Evolutionary conservation across 2,888 invertebrate species (phyloP), one percentile per base, ranked within the genome.

Genomic region (Teleiodes luculella): DNA sequence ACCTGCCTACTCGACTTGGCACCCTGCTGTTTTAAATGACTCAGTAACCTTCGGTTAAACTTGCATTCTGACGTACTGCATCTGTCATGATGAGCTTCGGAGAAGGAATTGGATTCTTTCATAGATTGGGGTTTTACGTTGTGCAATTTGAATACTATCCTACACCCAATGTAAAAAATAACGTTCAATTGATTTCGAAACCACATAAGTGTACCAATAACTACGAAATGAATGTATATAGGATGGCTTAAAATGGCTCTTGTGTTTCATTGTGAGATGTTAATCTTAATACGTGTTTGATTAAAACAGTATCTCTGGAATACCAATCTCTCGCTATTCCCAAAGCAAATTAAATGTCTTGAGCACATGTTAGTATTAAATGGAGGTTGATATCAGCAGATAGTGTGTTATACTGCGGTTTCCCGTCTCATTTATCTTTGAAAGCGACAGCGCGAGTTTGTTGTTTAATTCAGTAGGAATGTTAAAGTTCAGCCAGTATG

Each of bases 401-500:
- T 43, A 41, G 41, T 41, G n/a, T n/a, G n/a, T n/a, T n/a, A 43
- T 43, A 37, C 37, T 47, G 47, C 8, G 33, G 47, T 31, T 18
- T 47, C 33, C 31, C 47, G 35, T 47, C 47, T 24, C 33, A 47
- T 47, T 47, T 35, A 35, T 47, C 47, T 47, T 31, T 30, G 30
- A 18, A 1, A 16, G 7, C 13, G 13, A 28, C 30, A 30, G n/a
- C 18, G 45, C 45, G 20, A 45, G 36, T 49, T 49, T 13, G 36
- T 49, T 24, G 36, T 49, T 49, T 36, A 49, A 49, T 49, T 49
- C 49, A 30, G 14, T 11, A 16, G 49, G 49, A 49, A 59, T 56
- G 56, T 58, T 60, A 10, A 54, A 53, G 58, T 52, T 20, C 24
- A 33, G 55, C 46, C 51, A 37, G 54, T 54, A 58, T 55, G 61